Percentiles rank a stretch among this genome's conserved stretches.
These are phyloP conservation scores for Lycorma delicatula DNA, from an alignment of 1,140 invertebrate genomes.

Conservation along the genomic window DNA sequence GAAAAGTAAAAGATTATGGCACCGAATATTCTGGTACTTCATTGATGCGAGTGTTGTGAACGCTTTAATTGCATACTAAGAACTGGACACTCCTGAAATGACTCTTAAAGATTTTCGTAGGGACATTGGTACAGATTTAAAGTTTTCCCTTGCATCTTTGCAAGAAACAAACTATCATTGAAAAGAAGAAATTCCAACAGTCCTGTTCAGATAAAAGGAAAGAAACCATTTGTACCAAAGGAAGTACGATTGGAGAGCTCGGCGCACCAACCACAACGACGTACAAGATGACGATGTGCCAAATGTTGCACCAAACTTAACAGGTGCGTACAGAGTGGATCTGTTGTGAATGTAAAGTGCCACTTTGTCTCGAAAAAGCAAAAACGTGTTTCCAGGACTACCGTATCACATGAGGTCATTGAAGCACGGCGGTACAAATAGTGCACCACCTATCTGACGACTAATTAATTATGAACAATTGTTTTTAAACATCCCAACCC, in stretches of 20 bases:
- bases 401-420: too few species aligned
- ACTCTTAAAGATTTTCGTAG: slow-evolving; percentile 5
- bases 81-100: background rate
- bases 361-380: slow-evolving; percentile 15
- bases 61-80: slow-evolving; percentile 29
- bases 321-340: slow-evolving; percentile 9
- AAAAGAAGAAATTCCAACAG: slow-evolving; percentile 7
- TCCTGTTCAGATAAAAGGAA: too few species aligned
- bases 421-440: too few species aligned
- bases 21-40: slow-evolving; percentile 34
- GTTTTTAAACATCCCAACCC: too few species aligned
- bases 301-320: slow-evolving; percentile 22
- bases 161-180: slow-evolving; percentile 5
- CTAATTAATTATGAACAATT: too few species aligned
- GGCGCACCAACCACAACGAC: slow-evolving; percentile 15
- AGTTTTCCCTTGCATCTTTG: background rate
- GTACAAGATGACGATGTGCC: slow-evolving; percentile 21
- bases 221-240: slow-evolving; percentile 16
- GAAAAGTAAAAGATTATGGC: slow-evolving; percentile 37
- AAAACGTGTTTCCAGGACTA: slow-evolving; percentile 15
- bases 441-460: too few species aligned
- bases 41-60: slow-evolving; percentile 31
- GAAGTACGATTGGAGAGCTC: slow-evolving; percentile 13
- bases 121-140: slow-evolving; percentile 10
- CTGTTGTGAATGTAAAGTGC: slow-evolving; percentile 10